Evolutionary conservation across 2,888 invertebrate species (phyloP), one percentile per base, ranked within the genome.

Genomic region (Mimumesa dahlbomi): DNA sequence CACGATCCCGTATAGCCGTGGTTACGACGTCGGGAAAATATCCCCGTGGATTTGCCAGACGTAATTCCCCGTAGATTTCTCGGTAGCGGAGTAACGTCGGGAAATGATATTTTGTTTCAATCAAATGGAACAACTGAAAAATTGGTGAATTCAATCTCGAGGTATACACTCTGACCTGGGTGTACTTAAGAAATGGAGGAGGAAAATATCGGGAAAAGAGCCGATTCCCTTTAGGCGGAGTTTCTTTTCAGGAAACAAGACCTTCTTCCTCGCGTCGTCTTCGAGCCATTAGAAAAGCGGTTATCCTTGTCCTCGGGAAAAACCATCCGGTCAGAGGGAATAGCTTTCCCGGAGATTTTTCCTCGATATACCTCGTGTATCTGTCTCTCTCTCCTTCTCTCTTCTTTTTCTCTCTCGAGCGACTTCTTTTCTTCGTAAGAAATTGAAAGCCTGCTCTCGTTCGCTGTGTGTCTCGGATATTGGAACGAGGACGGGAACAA

Each of bases 381-480:
- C 18, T 18, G n/a, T n/a, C n/a, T n/a, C n/a, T 14, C 19, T 16
- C 21, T 22, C 13, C 4, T 22, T 36, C 29, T 11, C 21, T 40
- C 40, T 2, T 29, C 9, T 29, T 29, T 9, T 29, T 29, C 29
- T 18, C 31, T 18, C 21, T 56, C 11, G 11, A 40, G 40, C 31
- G 22, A 49, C 34, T 22, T 50, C 29, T 7, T 3, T 7, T 48
- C 50, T 52, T 46, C 29, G 46, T 21, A 49, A 69, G 69, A 66
- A 59, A 69, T 69, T 69, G 69, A 48, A 63, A 58, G 52, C 13
- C 43, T 31, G 40, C 19, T 40, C 43, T 38, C 53, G 48, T 43
- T 38, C 29, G 38, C 18, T 18, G 9, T 25, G 14, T 29, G 25
- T 34, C 50, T 25, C 43, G 58, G 48, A 52, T 64, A 54, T 52